Conservation (phyloP, 2,113 vertebrate genomes). For the Cyprinodon variegatus region DNA sequence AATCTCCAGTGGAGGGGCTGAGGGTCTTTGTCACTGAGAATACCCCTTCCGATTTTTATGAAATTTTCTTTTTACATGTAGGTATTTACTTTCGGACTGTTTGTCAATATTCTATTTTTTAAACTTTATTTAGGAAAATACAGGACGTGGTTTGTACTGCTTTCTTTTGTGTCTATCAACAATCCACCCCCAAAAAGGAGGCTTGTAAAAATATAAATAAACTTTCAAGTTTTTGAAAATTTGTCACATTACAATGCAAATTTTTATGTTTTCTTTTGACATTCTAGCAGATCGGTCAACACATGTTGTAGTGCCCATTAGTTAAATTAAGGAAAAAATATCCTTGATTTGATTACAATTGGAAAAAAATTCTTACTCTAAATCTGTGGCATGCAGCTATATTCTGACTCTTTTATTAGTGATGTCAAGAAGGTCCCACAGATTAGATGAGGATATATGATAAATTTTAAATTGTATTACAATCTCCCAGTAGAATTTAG, state of each 20-base stretch:
- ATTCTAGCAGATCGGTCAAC: not conserved
- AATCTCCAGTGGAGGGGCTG: not conserved
- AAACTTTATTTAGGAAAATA: not conserved
- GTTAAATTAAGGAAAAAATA: not conserved
- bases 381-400: too few relatives aligned
- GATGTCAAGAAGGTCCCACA: too few relatives aligned
- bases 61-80: too few relatives aligned
- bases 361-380: too few relatives aligned
- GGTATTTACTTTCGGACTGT: too few relatives aligned
- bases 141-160: slow-evolving; percentile 37
- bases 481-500: too few relatives aligned
- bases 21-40: not conserved
- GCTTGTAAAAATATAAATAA: not conserved
- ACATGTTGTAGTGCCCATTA: not conserved
- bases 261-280: not conserved
- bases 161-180: slow-evolving; percentile 44
- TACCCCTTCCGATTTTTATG: not conserved
- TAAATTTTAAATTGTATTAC: not conserved
- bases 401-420: too few relatives aligned
- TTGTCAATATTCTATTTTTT: too few relatives aligned
- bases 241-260: not conserved
- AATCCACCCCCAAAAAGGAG: slow-evolving; percentile 39
- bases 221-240: not conserved
- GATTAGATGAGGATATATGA: not conserved
- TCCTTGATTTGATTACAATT: too few relatives aligned